A percentile compares a stretch with the other conserved stretches of the same genome.
Conservation (phyloP, 2,113 vertebrate genomes). For the Hemiprocne comata region DNA sequence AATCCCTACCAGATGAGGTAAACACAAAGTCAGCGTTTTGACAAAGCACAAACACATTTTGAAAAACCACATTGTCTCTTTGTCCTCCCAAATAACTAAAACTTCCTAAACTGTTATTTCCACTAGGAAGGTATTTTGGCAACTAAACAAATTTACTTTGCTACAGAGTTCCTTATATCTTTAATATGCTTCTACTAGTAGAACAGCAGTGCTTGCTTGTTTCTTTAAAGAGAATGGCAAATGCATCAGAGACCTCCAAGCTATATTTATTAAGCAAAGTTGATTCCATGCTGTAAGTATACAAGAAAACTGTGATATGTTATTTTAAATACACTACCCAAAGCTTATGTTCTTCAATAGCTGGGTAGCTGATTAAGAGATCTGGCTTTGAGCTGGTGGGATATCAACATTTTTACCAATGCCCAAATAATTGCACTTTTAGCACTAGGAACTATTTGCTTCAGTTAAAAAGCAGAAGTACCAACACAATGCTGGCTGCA, state of each 20-base stretch:
- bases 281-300: background rate
- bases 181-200: background rate
- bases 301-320: background rate
- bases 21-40: background rate
- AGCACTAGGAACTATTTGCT: background rate
- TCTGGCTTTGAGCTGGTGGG: background rate
- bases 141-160: background rate
- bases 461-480: background rate
- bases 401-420: background rate
- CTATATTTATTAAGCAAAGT: background rate
- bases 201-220: background rate
- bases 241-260: background rate
- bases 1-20: background rate
- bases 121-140: background rate
- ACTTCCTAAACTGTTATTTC: background rate
- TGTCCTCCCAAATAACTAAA: background rate
- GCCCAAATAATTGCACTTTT: background rate
- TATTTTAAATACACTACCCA: background rate
- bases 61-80: background rate
- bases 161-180: background rate
- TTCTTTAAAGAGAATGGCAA: background rate
- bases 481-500: background rate
- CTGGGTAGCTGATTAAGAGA: background rate
- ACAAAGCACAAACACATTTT: background rate
- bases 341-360: background rate